phyloP scores from a whole-genome alignment of 2,797 vertebrate genomes.

The Phataginus tricuspis region DNA sequence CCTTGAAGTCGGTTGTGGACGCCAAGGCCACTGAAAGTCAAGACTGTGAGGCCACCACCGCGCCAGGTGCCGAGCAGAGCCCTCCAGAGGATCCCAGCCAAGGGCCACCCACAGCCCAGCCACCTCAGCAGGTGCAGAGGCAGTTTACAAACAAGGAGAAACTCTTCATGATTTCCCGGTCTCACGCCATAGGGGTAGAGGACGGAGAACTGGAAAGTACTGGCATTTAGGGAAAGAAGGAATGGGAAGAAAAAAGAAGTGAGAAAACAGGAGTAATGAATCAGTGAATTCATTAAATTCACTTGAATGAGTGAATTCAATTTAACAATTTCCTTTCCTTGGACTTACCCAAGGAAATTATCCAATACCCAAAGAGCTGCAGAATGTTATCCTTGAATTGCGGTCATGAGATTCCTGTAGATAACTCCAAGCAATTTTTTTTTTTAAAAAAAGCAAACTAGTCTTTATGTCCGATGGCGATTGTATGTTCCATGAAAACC shows the following conservation, averaged over 20 bases:
- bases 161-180: conserved; percentile 90
- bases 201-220: conserved; percentile 85
- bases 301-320: not conserved
- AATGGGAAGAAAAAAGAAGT: not conserved
- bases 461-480: conserved; percentile 84
- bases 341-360: conserved; percentile 36
- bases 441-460: conserved; percentile 49
- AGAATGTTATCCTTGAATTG: conserved; percentile 83
- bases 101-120: conserved; percentile 68
- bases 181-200: conserved; percentile 83
- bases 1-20: conserved; percentile 90
- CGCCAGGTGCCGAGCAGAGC: conserved; percentile 72
- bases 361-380: conserved; percentile 88
- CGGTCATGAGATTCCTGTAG: conserved; percentile 80
- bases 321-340: not conserved
- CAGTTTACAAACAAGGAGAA: conserved; percentile 92
- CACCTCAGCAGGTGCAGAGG: conserved; percentile 79
- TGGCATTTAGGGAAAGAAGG: conserved; percentile 80
- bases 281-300: not conserved
- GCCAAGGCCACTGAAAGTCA: conserved; percentile 82
- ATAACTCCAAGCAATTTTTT: conserved; percentile 82
- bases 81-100: conserved; percentile 72
- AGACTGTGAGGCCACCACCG: conserved; percentile 82
- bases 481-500: conserved; percentile 87
- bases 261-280: not conserved